These are phyloP conservation scores for Plotosus lineatus DNA, from an alignment of 2,113 vertebrate genomes.

Conservation along the genomic window DNA sequence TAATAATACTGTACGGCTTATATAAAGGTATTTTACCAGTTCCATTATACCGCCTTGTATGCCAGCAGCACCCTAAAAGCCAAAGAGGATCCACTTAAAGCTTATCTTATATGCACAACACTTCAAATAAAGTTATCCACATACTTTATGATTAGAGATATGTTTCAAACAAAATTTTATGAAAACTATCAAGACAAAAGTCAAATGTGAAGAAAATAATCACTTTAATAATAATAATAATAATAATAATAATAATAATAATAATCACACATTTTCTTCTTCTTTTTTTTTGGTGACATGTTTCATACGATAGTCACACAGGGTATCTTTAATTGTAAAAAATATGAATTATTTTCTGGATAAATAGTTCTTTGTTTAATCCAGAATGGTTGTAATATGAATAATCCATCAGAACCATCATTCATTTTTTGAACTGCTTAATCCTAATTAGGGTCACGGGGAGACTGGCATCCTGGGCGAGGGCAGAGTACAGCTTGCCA, in stretches of 20 bases:
- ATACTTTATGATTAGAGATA: background rate
- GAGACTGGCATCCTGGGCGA: no score
- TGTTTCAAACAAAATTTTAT: background rate
- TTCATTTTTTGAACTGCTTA: no score
- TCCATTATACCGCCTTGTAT: slow-evolving; percentile 65
- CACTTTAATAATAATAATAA: no score
- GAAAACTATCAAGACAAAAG: background rate
- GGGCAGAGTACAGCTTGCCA: no score
- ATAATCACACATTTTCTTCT: no score
- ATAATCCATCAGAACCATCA: background rate
- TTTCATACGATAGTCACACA: no score
- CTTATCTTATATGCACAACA: background rate
- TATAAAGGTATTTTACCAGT: slow-evolving; percentile 64
- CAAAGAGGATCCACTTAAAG: background rate
- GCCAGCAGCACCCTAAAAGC: slow-evolving; percentile 72
- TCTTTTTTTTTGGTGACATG: no score
- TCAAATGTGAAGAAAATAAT: no score
- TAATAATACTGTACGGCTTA: background rate
- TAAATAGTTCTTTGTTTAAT: background rate
- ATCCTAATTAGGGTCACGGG: no score
- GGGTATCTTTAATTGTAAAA: no score
- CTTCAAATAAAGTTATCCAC: background rate
- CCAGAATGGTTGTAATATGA: background rate
- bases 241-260: no score
- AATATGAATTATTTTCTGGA: background rate